Base-by-base conservation (phyloP, 2,113 vertebrate genomes). In the Chaenogobius annularis region DNA sequence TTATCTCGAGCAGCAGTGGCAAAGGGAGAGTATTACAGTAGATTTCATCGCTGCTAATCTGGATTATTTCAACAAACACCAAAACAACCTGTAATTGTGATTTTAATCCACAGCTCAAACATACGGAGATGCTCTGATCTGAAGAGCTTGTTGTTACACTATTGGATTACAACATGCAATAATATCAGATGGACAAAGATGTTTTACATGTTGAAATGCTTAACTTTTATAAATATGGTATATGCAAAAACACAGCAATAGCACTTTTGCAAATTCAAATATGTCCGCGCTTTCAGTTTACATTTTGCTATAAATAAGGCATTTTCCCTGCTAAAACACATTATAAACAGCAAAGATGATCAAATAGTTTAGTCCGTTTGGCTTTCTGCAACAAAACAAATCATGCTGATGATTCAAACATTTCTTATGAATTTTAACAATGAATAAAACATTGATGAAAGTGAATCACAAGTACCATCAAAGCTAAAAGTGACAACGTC, bases 1-100 rank as follows among this genome's bases (percentile, higher is more conserved):
- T 61, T 17, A 61, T 70, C 59, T 62, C 52, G 54, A 35, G 58
- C 22, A 10, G 68, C 7, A 1, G 70, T 50, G 22, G 50, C n/a
- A 9, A 66, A 23, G 40, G 31, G 70, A 66, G 76, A 80, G 82
- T 43, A 63, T 43, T 73, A 77, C 66, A 74, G 7, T 59, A 74
- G 68, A 48, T 75, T 44, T 80, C 64, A 75, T 77, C 23, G 37
- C 61, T 44, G 12, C 67, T 86, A 75, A 84, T 90, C 66, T 54
- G 26, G 79, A 89, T 81, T 75, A 73, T 66, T 47, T 68, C 66
- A 66, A 74, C 64, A 77, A 77, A 77, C 71, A 59, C 68, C 63
- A 70, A 26, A 63, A 72, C 63, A 73, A 65, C 61, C 75, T 75
- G 75, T 44, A 81, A 62, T 26, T 74, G 17, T 72, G 64, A 50